These are phyloP conservation scores for Orthonychiurus folsomi DNA, from an alignment of 2,888 invertebrate species.

Conservation along the genomic window DNA sequence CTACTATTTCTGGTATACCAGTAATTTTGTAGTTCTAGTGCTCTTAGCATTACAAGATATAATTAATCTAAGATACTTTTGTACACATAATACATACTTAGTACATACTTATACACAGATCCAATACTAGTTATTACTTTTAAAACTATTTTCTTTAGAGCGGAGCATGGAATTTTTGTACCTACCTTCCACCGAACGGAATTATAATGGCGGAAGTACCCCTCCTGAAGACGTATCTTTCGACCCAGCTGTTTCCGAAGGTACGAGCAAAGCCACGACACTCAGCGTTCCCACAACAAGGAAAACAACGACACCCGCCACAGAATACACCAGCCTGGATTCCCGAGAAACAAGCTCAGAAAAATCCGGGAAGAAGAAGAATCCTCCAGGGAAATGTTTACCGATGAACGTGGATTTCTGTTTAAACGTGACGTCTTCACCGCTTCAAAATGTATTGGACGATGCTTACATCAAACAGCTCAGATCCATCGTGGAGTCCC, in stretches of 20 bases:
- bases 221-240: slow-evolving; percentile 40
- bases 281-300: slow-evolving; percentile 58
- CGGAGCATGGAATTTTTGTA: slow-evolving; percentile 39
- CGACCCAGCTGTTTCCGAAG: neutral
- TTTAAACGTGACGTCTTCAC: slow-evolving; percentile 45
- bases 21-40: neutral
- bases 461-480: slow-evolving; percentile 42
- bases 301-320: neutral
- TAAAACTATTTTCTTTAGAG: slow-evolving; percentile 29
- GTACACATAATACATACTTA: neutral
- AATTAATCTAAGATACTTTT: too few relatives aligned
- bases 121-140: too few relatives aligned
- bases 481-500: slow-evolving; percentile 75
- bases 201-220: slow-evolving; percentile 19
- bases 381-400: slow-evolving; percentile 21
- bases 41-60: too few relatives aligned
- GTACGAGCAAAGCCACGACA: slow-evolving; percentile 49
- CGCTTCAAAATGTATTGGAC: slow-evolving; percentile 43
- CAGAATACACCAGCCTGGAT: slow-evolving; percentile 6
- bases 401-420: slow-evolving; percentile 38
- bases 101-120: too few relatives aligned
- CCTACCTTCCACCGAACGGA: slow-evolving; percentile 36
- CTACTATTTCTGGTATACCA: neutral
- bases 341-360: slow-evolving; percentile 3
- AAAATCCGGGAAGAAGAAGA: neutral